These are phyloP conservation scores for Molossus alvarezi DNA, from an alignment of 2,797 vertebrate genomes.

Conservation along the genomic window DNA sequence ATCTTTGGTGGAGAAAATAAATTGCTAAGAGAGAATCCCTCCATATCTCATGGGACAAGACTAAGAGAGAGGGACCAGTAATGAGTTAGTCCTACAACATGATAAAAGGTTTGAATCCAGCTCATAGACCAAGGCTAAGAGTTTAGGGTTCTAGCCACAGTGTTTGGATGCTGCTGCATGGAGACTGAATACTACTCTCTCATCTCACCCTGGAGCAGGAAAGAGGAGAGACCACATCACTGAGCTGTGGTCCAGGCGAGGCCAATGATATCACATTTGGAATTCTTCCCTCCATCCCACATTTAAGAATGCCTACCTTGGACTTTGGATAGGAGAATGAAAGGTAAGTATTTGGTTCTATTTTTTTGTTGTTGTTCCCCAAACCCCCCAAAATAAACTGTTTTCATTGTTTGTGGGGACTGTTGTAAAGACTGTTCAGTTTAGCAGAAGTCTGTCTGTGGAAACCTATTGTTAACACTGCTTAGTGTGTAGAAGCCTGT, in stretches of 20 bases:
- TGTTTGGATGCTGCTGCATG: background rate
- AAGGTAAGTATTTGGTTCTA: background rate
- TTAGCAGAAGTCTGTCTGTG: background rate
- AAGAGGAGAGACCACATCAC: background rate
- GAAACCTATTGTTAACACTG: background rate
- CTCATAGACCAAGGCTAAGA: background rate
- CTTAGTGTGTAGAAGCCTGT: background rate
- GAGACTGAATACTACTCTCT: background rate
- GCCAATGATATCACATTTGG: background rate
- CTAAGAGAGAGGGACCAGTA: background rate
- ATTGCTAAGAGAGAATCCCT: background rate
- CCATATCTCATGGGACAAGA: background rate
- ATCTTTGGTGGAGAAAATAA: constrained; percentile 43
- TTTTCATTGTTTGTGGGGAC: background rate
- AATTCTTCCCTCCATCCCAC: background rate
- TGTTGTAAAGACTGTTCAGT: background rate
- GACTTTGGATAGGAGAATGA: constrained; percentile 23
- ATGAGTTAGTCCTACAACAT: background rate
- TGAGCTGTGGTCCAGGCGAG: background rate
- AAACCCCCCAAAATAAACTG: background rate
- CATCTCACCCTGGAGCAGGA: constrained; percentile 19
- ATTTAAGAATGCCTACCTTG: background rate
- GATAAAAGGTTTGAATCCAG: background rate
- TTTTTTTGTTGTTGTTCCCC: background rate
- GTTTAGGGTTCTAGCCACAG: background rate